A percentile compares a stretch with the other conserved stretches of the same genome.
Evolutionary conservation across 2,888 invertebrate species (phyloP).

Genomic region (Flexamia atlantica): DNA sequence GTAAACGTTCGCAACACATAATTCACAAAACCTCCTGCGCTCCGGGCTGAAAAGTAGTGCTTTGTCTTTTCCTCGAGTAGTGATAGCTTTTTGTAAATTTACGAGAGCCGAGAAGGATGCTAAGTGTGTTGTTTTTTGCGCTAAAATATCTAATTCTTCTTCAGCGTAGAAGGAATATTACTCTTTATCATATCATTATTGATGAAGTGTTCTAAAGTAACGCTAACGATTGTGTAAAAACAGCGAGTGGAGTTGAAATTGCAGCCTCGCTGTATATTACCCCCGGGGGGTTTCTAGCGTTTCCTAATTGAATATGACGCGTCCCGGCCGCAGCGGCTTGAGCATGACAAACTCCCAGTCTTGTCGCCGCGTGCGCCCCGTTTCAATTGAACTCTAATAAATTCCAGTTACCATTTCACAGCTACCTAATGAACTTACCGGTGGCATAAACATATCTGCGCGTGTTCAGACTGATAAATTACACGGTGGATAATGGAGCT

Average conservation of each 20-base stretch:
- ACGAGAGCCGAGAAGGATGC: background rate
- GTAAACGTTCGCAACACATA: conserved; percentile 8
- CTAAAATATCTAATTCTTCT: too few species aligned
- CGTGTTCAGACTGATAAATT: conserved; percentile 36
- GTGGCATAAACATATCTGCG: conserved; percentile 32
- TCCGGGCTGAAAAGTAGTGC: background rate
- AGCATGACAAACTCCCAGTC: conserved; percentile 32
- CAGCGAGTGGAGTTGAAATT: too few species aligned
- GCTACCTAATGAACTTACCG: conserved; percentile 46
- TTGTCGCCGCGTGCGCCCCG: conserved; percentile 15
- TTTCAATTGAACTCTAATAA: conserved; percentile 52
- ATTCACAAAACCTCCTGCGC: background rate
- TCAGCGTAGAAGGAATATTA: too few species aligned
- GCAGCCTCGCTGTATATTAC: too few species aligned
- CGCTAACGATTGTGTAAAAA: too few species aligned
- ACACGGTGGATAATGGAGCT: conserved; percentile 19
- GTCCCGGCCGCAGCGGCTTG: background rate
- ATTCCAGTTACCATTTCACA: conserved; percentile 49
- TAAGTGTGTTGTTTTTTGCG: too few species aligned
- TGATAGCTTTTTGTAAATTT: background rate
- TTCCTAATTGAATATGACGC: conserved; percentile 44
- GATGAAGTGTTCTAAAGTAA: too few species aligned
- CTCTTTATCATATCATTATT: background rate
- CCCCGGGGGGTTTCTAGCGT: conserved; percentile 2
- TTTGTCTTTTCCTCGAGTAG: background rate